Base-by-base conservation (phyloP, 2,113 vertebrate genomes). In the Dipodomys merriami region DNA sequence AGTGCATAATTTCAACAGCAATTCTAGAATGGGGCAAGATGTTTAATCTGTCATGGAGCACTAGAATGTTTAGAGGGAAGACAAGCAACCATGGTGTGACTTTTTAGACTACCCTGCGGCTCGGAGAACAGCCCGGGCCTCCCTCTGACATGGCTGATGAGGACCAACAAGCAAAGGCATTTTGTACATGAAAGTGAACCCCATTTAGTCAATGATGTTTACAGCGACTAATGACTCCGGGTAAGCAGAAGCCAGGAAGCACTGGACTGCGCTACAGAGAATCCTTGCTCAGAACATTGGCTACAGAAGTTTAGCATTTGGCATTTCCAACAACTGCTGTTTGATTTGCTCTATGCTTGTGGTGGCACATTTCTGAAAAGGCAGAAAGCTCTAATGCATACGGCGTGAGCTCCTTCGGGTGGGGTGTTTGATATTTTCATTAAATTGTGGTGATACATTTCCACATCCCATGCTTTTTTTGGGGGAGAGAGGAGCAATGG, bases 11-110 rank as follows among this genome's bases (percentile, higher is more conserved):
- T 96, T 93, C 88, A 91, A 97, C 96, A 91, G 57, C 46, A 76
- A 82, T 71, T 49, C 67, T 91, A 86, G 68, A 91, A 95, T 2
- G 23, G 53, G 87, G 39, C 39, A 39, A 44, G 90, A 68, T 71
- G 76, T 95, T 96, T 53, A 44, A 64, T 95, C 95, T 95, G 93
- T 94, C 84, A 78, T 84, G 78, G 95, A 97, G 79, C 92, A 73
- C 84, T 57, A 57, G 53, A 94, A 94, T 91, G 91, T 95, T 83
- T 91, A 94, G 85, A 95, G 35, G 92, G 79, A 92, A 92, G 94
- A 95, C 46, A 96, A 79, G 83, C 23, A 82, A 35, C 80, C 79
- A 68, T 53, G 33, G 68, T 90, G 69, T 68, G 44, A 92, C 79
- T 83, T 88, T 53, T 90, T 53, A 53, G 83, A 2, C 5, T 62